Percentiles rank a stretch among this genome's conserved stretches.
These are phyloP conservation scores for Corbicula japonica DNA, from an alignment of 2,888 invertebrate genomes.

Conservation along the genomic window DNA sequence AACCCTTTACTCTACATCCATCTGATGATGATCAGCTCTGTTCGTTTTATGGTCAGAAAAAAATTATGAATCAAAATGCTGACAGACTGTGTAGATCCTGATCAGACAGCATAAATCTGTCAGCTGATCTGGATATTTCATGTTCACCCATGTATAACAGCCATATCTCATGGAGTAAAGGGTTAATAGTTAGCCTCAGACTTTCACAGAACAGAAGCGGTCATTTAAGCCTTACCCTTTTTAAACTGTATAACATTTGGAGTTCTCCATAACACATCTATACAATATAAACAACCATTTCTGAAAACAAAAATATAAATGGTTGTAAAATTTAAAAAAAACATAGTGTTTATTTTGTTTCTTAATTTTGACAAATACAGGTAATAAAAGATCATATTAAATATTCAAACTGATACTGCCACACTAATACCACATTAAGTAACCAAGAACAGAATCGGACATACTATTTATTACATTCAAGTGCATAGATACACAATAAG, in stretches of 20 bases:
- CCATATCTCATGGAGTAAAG: too few relatives aligned
- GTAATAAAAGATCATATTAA: neutral
- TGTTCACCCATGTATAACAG: too few relatives aligned
- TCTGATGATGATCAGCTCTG: too few relatives aligned
- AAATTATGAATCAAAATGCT: too few relatives aligned
- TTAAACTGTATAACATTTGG: slow-evolving; percentile 77
- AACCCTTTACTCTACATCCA: too few relatives aligned
- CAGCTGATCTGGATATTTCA: too few relatives aligned
- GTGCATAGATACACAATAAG: neutral
- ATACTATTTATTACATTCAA: neutral
- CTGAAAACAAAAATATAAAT: slow-evolving; percentile 34
- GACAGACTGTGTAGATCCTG: too few relatives aligned
- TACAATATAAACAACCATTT: slow-evolving; percentile 72
- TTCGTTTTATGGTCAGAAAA: too few relatives aligned
- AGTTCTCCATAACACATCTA: slow-evolving; percentile 81
- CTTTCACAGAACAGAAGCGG: too few relatives aligned
- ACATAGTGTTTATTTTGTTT: neutral
- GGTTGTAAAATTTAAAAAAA: neutral
- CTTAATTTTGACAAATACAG: neutral
- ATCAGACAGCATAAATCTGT: too few relatives aligned
- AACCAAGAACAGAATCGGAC: neutral
- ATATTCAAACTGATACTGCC: neutral
- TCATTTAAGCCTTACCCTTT: slow-evolving; percentile 47
- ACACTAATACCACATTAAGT: neutral
- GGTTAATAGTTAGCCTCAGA: too few relatives aligned